Percentiles rank a stretch among this genome's conserved stretches.
Evolutionary conservation across 2,797 vertebrate species (phyloP).

Genomic region (Antennarius maculatus): DNA sequence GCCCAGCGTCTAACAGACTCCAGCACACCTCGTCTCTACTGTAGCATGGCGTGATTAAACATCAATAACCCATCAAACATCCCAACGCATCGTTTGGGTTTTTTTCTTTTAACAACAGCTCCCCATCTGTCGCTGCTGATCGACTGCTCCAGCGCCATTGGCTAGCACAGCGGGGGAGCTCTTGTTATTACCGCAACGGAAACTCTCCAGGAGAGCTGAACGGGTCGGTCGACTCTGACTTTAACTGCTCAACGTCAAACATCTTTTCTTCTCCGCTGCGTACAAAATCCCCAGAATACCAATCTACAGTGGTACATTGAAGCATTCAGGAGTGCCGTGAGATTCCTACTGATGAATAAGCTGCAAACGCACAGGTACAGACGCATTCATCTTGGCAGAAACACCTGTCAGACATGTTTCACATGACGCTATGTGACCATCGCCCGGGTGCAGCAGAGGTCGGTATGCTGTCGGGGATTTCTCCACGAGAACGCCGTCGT

Average conservation of each 20-base stretch:
- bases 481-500: background rate
- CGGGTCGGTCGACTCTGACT: constrained; percentile 57
- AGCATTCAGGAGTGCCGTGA: constrained; percentile 3
- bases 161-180: constrained; percentile 11
- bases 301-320: constrained; percentile 26
- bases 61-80: constrained; percentile 30
- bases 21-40: constrained; percentile 5
- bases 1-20: constrained; percentile 29
- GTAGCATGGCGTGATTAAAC: constrained; percentile 22
- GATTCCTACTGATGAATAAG: constrained; percentile 41
- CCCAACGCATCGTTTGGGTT: constrained; percentile 4
- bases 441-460: constrained; percentile 18
- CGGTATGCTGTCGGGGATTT: constrained; percentile 5
- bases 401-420: constrained; percentile 48
- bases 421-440: constrained; percentile 12
- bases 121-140: background rate
- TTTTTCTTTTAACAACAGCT: constrained; percentile 16
- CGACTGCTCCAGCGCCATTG: background rate
- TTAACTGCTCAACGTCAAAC: constrained; percentile 28
- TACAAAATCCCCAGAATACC: constrained; percentile 54
- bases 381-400: constrained; percentile 18
- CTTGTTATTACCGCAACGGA: constrained; percentile 33
- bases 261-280: constrained; percentile 52
- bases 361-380: constrained; percentile 12
- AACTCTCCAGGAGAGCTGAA: constrained; percentile 32